These are phyloP conservation scores for Dicyrtoma fusca DNA, from an alignment of 2,888 invertebrate species.

Conservation along the genomic window DNA sequence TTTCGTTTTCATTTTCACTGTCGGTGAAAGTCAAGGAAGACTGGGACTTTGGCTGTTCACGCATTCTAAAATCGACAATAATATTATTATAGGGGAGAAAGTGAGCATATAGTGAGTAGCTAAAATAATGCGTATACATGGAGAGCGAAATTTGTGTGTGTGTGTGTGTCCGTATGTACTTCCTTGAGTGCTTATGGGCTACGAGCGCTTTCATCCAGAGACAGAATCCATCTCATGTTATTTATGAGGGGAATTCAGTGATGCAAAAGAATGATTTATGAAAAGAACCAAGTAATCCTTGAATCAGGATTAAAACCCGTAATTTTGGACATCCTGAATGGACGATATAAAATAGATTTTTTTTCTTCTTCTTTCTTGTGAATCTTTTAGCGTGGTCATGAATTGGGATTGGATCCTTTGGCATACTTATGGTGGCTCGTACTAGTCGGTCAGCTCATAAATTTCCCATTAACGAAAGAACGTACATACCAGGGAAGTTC, in stretches of 20 bases:
- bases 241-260: constrained; percentile 34
- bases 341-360: constrained; percentile 22
- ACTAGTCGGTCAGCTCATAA: constrained; percentile 31
- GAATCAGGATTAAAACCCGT: constrained; percentile 38
- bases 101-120: too few species aligned
- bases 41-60: too few species aligned
- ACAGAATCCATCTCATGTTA: constrained; percentile 22
- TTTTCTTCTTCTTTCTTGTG: background rate
- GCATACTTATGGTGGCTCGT: constrained; percentile 4
- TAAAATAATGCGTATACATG: too few species aligned
- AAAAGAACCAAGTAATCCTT: constrained; percentile 8
- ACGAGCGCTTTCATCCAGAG: background rate
- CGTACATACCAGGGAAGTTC: background rate
- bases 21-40: too few species aligned
- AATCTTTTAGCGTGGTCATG: background rate
- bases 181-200: too few species aligned
- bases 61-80: too few species aligned
- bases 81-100: too few species aligned
- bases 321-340: constrained; percentile 29
- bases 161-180: too few species aligned
- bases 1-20: too few species aligned
- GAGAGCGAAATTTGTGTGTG: too few species aligned
- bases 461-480: constrained; percentile 18
- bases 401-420: too few species aligned
- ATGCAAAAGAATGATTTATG: constrained; percentile 37